These are phyloP conservation scores for Henricia sp. DNA, from an alignment of 53 echinoderm and acorn worm genomes.

Conservation along the genomic window DNA sequence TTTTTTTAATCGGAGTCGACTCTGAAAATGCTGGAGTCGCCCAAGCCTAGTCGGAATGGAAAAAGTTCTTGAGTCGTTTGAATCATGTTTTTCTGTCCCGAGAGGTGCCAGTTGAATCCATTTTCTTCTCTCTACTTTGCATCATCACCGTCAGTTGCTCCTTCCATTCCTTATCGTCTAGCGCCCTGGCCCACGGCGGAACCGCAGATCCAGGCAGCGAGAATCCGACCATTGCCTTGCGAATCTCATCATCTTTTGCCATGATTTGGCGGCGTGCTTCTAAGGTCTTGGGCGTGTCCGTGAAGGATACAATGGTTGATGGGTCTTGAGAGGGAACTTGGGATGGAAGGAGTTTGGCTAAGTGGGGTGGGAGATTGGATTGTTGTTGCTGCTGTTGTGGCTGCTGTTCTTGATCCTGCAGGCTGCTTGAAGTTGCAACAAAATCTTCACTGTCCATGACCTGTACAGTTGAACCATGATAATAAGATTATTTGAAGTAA, in stretches of 20 bases:
- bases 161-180: conserved; percentile 86
- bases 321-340: conserved; percentile 63
- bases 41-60: too few species aligned
- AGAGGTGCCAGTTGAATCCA: neutral
- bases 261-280: conserved; percentile 73
- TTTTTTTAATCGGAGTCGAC: too few species aligned
- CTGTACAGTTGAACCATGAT: too few species aligned
- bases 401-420: conserved; percentile 46
- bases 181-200: conserved; percentile 80
- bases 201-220: conserved; percentile 69
- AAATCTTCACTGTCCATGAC: neutral
- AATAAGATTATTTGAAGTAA: too few species aligned
- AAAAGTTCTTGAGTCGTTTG: conserved; percentile 21
- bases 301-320: conserved; percentile 62
- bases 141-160: conserved; percentile 65
- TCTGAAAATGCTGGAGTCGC: too few species aligned
- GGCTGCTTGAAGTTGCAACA: neutral
- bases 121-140: conserved; percentile 45
- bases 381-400: conserved; percentile 28
- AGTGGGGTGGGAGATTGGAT: conserved; percentile 74
- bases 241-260: conserved; percentile 90
- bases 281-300: conserved; percentile 58
- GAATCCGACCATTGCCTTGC: conserved; percentile 80
- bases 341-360: conserved; percentile 77
- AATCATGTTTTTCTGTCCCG: conserved; percentile 21